A percentile compares a stretch with the other conserved stretches of the same genome.
Evolutionary conservation across 2,797 vertebrate genomes (phyloP).

Genomic region (Sebastiscus tertius): DNA sequence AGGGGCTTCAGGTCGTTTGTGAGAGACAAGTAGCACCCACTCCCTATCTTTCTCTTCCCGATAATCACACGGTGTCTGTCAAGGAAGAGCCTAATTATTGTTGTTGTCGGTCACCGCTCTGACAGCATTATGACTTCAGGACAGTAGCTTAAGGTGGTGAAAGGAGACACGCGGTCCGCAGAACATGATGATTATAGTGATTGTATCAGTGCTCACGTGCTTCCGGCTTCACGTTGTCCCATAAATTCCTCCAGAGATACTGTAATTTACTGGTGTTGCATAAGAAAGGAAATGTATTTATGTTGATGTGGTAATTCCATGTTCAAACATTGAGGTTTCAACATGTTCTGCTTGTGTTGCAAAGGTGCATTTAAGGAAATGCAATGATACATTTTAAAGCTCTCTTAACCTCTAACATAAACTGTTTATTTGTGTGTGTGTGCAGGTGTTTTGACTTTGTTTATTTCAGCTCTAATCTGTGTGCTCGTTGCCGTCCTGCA

Average conservation of each 20-base stretch:
- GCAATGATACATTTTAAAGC: not conserved
- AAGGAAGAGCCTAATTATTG: conserved; percentile 47
- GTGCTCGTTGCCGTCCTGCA: conserved; percentile 71
- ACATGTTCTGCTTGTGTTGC: not conserved
- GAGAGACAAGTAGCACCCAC: conserved; percentile 12
- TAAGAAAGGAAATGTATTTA: conserved; percentile 1
- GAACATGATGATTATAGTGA: conserved; percentile 58
- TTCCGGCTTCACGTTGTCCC: conserved; percentile 11
- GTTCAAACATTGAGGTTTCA: conserved; percentile 1
- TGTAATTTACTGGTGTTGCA: conserved; percentile 30
- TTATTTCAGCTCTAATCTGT: not conserved
- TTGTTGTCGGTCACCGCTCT: conserved; percentile 40
- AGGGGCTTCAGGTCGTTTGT: not conserved
- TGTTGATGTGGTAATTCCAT: not conserved
- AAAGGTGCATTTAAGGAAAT: not conserved
- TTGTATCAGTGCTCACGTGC: conserved; percentile 11
- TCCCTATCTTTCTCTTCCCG: not conserved
- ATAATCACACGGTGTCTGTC: conserved; percentile 47
- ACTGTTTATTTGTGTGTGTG: too few species aligned
- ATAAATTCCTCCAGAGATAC: conserved; percentile 9
- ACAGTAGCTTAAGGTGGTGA: conserved; percentile 36
- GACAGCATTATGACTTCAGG: conserved; percentile 38
- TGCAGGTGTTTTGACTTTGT: not conserved
- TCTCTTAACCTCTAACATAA: too few species aligned
- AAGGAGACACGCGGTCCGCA: conserved; percentile 13